phyloP scores from a whole-genome alignment of 2,113 vertebrate genomes.

The Chrysochloris asiatica region DNA sequence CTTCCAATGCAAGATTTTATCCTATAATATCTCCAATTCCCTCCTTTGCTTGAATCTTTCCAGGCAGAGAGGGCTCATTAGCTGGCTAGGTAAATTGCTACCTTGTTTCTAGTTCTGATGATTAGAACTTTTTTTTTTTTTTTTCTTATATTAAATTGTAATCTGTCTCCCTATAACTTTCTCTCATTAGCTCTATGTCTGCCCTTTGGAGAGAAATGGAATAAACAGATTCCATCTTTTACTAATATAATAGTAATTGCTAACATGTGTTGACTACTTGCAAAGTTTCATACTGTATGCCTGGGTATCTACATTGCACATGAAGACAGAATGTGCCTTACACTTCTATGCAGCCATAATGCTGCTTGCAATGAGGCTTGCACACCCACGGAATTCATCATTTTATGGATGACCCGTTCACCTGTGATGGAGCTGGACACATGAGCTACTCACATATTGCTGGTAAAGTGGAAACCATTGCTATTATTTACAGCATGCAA shows the following conservation, averaged over 20 bases:
- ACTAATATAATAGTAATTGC: background rate
- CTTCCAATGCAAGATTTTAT: background rate
- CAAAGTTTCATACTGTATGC: background rate
- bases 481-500: background rate
- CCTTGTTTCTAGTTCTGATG: slow-evolving; percentile 38
- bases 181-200: background rate
- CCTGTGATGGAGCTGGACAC: background rate
- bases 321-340: background rate
- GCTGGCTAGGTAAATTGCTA: background rate
- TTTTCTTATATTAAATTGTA: background rate
- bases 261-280: background rate
- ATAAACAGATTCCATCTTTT: background rate
- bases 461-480: background rate
- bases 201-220: background rate
- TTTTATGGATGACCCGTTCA: background rate
- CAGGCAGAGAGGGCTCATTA: background rate
- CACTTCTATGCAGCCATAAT: background rate
- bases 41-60: background rate
- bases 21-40: background rate
- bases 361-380: background rate
- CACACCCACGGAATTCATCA: background rate
- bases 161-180: background rate
- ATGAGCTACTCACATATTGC: background rate
- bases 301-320: background rate
- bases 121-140: background rate